phyloP scores from a whole-genome alignment of 2,888 invertebrate species.

The Cryptophagus acutangulus region DNA sequence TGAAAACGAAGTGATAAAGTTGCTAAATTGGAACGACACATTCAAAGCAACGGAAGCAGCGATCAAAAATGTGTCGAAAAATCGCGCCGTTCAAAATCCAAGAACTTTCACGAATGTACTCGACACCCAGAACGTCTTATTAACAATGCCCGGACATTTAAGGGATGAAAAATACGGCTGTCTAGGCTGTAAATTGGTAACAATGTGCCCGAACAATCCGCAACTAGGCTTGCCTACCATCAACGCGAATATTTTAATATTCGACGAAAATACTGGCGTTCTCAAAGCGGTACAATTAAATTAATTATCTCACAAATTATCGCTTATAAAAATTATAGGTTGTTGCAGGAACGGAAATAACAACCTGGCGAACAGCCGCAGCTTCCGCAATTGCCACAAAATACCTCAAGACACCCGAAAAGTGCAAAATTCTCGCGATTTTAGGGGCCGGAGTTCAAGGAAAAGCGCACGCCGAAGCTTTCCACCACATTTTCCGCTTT shows the following conservation, averaged over 20 bases:
- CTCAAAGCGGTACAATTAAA: slow-evolving; percentile 41
- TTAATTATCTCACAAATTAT: neutral
- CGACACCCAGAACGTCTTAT: slow-evolving; percentile 31
- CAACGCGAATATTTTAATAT: slow-evolving; percentile 48
- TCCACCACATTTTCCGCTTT: slow-evolving; percentile 49
- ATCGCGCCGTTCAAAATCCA: slow-evolving; percentile 38
- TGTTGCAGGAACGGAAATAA: slow-evolving; percentile 53
- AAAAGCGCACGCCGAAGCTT: slow-evolving; percentile 50
- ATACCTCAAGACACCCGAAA: slow-evolving; percentile 39
- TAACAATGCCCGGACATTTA: slow-evolving; percentile 51
- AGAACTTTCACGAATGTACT: slow-evolving; percentile 37
- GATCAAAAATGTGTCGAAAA: slow-evolving; percentile 38
- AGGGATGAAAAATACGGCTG: slow-evolving; percentile 34
- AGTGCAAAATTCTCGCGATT: slow-evolving; percentile 44
- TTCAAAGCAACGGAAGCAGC: slow-evolving; percentile 47
- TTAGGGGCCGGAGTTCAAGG: slow-evolving; percentile 55
- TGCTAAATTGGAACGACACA: slow-evolving; percentile 46
- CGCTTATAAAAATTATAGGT: slow-evolving; percentile 32
- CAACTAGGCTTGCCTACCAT: slow-evolving; percentile 42
- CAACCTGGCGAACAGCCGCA: slow-evolving; percentile 56
- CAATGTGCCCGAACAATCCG: slow-evolving; percentile 45
- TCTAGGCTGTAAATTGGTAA: slow-evolving; percentile 52
- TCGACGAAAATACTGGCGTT: slow-evolving; percentile 46
- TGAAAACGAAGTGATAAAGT: slow-evolving; percentile 41
- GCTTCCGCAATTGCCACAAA: slow-evolving; percentile 55